Evolutionary conservation across 2,797 vertebrate species (phyloP), one percentile per base, ranked within the genome.

Genomic region (Amazona finschi): DNA sequence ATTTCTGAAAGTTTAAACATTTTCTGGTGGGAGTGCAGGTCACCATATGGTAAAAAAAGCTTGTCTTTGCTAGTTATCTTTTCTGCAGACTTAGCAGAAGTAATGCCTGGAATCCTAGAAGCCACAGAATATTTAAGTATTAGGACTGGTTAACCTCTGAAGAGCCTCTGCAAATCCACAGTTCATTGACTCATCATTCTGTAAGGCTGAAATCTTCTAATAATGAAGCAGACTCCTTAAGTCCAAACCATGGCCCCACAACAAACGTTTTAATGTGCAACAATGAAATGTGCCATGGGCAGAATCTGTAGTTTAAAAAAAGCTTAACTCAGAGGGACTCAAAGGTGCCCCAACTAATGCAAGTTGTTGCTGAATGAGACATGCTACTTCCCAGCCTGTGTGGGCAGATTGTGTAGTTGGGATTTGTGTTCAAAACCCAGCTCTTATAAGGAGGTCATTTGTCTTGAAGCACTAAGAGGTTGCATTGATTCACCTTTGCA

Each of bases 1-100:
- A 92, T 95, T 84, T 94, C 72, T 52, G 43, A 47, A 90, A 94
- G 43, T 90, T 93, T 75, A 57, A 91, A 77, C 38, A 16, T 93
- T 86, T 88, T 93, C 88, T 88, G 77, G 39, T 88, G 73, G 58
- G 71, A 93, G 61, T 53, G 21, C 19, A 3, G 86, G 88, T 93
- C 83, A 79, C 75, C 65, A 58, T 86, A 72, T 72, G 71, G 70
- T 67, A 67, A 75, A 73, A 76, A 65, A 89, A 73, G 27, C 46
- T 85, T 55, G 18, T 66, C n/a, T 76, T 84, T 88, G 38, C 57
- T 90, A 77, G 70, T 84, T 86, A 52, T 46, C 66, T 75, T 88
- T 86, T 66, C 70, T 85, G 38, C 46, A 28, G 65, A 49, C 57
- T 94, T 93, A 22, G 8, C 36, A 76, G 27, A 92, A 76, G 36